Evolutionary conservation across 2,113 vertebrate genomes (phyloP), one percentile per base, ranked within the genome.

Genomic region (Hyla sarda): DNA sequence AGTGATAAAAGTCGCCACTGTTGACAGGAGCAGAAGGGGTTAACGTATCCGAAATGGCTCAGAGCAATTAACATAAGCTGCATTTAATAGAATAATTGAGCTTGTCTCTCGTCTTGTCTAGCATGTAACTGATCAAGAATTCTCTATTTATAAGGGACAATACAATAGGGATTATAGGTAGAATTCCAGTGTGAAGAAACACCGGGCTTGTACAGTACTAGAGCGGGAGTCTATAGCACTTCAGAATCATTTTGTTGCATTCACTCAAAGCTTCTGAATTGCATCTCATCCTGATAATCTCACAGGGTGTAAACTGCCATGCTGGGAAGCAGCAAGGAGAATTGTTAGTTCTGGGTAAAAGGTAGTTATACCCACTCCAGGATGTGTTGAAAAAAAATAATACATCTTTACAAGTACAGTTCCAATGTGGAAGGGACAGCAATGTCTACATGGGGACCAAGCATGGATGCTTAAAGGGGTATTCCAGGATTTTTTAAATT

Each of bases 251-350:
- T 72, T 48, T 50, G 41, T 10, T 65, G 28, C 60, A 67, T 82
- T 82, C 56, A 67, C 58, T 82, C 41, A 82, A 82, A 82, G 45
- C 60, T 13, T 54, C 82, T 83, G 48, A 72, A 83, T 83, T 83
- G 82, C 67, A 73, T 73, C 82, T 83, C 82, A 83, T 73, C 82
- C 82, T 69, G 50, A 73, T 71, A 83, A 71, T 83, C 82, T 34
- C 82, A 83, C 81, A 73, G 82, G 82, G 82, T 54, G 65, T 72
- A 37, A 73, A 73, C 30, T 37, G 67, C 82, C 82, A 83, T 56
- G 65, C 81, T 73, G 67, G 67, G 65, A 73, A 83, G 32, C 82
- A 83, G 67, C 82, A 54, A 83, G 67, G 82, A 83, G 82, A 83
- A 83, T 72, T 83, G 82, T 73, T 83, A 73, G 47, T 83, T 83